These are phyloP conservation scores for Sarcoramphus papa DNA, from an alignment of 2,797 vertebrate species.

Conservation along the genomic window DNA sequence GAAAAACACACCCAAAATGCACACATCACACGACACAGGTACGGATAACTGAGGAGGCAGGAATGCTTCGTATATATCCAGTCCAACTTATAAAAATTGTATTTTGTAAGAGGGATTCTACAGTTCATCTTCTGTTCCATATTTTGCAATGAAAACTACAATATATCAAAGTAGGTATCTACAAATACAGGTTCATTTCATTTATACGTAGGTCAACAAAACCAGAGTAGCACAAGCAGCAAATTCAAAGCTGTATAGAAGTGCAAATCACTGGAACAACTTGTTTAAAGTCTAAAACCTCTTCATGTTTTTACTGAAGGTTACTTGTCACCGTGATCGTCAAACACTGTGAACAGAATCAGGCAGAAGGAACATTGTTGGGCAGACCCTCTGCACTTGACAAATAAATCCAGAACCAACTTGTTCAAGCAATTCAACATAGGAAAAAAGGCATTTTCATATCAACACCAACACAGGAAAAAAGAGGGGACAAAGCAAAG, in stretches of 20 bases:
- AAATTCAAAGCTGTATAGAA: neutral
- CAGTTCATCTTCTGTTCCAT: neutral
- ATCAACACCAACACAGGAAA: neutral
- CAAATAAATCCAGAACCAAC: neutral
- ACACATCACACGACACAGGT: fast-evolving
- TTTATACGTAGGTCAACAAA: neutral
- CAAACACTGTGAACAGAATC: neutral
- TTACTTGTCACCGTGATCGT: neutral
- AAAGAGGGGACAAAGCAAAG: neutral
- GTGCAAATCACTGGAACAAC: neutral
- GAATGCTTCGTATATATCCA: neutral
- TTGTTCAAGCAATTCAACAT: neutral
- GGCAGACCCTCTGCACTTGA: neutral
- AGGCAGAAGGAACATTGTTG: neutral
- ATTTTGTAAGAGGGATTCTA: neutral
- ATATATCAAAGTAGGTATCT: neutral
- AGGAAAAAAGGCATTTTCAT: neutral
- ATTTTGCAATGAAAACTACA: neutral
- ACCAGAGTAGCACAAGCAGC: neutral
- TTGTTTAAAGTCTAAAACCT: neutral
- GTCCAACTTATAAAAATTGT: neutral
- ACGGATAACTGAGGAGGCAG: neutral
- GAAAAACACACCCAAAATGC: neutral
- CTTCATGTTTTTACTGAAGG: neutral
- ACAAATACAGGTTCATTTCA: neutral